A percentile compares a stretch with the other conserved stretches of the same genome.
These are phyloP conservation scores for Idaea straminata DNA, from an alignment of 2,888 invertebrate genomes.

Conservation along the genomic window DNA sequence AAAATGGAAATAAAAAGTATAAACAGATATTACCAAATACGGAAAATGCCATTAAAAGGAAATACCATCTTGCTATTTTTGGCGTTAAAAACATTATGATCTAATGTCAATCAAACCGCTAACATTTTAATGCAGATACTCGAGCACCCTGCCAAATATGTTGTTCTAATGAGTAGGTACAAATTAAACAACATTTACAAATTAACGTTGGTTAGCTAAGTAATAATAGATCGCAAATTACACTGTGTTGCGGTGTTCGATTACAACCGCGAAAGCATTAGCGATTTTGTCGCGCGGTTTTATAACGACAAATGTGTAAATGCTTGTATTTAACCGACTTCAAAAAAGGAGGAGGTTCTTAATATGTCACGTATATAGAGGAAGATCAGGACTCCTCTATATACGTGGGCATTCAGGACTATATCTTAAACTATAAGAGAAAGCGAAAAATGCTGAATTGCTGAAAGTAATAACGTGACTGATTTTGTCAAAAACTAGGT, in stretches of 20 bases:
- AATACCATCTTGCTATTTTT: too few species aligned
- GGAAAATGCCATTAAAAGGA: too few species aligned
- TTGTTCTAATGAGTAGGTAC: not conserved
- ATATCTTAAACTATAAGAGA: too few species aligned
- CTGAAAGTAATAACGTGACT: too few species aligned
- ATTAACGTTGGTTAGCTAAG: not conserved
- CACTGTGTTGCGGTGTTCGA: not conserved
- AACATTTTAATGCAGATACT: not conserved
- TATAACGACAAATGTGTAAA: not conserved
- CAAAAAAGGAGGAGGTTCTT: not conserved
- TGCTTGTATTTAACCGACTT: not conserved
- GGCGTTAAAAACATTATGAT: too few species aligned
- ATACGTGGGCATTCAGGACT: too few species aligned
- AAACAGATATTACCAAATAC: too few species aligned
- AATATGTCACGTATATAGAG: too few species aligned
- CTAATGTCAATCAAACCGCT: not conserved
- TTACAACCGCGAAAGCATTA: not conserved
- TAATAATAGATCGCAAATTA: not conserved
- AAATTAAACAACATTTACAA: not conserved
- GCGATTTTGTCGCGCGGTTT: not conserved
- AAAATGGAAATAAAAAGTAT: too few species aligned
- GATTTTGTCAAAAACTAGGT: too few species aligned
- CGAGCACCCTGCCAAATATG: not conserved
- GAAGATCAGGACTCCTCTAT: too few species aligned
- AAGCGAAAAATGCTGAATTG: too few species aligned